Percentiles rank a stretch among this genome's conserved stretches.
Conservation (phyloP, 2,888 invertebrate species). For the Xylota segnis region DNA sequence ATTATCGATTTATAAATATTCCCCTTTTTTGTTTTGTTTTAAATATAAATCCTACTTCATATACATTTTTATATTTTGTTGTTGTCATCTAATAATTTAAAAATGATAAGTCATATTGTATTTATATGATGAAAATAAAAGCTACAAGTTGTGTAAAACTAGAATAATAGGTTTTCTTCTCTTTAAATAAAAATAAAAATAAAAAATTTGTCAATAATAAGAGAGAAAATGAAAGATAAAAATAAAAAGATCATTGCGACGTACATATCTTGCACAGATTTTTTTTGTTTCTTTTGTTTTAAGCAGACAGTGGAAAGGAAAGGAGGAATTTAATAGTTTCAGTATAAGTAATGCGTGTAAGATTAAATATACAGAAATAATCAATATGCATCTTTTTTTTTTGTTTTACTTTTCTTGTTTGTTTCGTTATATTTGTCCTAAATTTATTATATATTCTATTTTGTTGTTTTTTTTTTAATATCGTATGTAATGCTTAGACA, state of each 20-base stretch:
- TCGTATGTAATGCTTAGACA: constrained; percentile 63
- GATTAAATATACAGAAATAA: constrained; percentile 41
- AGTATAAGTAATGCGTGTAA: constrained; percentile 51
- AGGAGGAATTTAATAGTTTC: constrained; percentile 36
- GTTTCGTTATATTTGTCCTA: constrained; percentile 40
- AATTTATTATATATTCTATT: constrained; percentile 59
- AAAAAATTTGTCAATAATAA: constrained; percentile 13
- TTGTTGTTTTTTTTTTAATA: constrained; percentile 54
- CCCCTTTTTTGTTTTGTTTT: constrained; percentile 34
- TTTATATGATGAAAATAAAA: constrained; percentile 47
- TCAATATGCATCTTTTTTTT: constrained; percentile 23
- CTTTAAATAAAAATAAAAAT: constrained; percentile 14
- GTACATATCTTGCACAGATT: constrained; percentile 58
- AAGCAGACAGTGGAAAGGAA: constrained; percentile 47
- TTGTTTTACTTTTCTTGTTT: too few species aligned
- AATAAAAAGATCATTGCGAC: constrained; percentile 56
- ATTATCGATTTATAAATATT: constrained; percentile 33
- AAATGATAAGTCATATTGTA: constrained; percentile 54
- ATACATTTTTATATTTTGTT: constrained; percentile 60
- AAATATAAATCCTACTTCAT: constrained; percentile 71
- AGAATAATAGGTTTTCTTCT: constrained; percentile 41
- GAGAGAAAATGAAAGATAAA: not conserved
- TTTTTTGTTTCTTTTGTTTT: not conserved
- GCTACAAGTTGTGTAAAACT: constrained; percentile 65
- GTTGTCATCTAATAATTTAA: constrained; percentile 57